These are phyloP conservation scores for Oophaga sylvatica DNA, from an alignment of 2,797 vertebrate species.

Conservation along the genomic window DNA sequence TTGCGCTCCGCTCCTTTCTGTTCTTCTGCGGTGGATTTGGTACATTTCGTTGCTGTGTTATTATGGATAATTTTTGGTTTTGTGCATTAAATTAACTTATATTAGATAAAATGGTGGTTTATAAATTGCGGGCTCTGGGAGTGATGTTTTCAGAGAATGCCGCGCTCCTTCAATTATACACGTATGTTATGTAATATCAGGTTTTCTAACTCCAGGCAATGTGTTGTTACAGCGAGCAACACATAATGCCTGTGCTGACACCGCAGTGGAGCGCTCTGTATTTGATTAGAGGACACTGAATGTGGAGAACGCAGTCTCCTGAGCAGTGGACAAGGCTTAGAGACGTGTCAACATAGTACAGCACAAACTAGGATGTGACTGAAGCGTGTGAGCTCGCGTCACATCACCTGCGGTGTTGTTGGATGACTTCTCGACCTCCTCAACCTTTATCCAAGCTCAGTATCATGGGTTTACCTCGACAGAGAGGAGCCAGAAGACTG, in stretches of 20 bases:
- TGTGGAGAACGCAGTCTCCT: not conserved
- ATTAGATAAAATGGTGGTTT: slow-evolving; percentile 43
- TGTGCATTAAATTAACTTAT: slow-evolving; percentile 38
- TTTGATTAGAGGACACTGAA: not conserved
- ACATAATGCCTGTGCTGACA: not conserved
- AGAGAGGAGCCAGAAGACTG: too few relatives aligned
- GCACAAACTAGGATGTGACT: not conserved
- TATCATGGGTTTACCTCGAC: not conserved
- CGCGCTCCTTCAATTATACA: slow-evolving; percentile 10
- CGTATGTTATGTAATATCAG: slow-evolving; percentile 17
- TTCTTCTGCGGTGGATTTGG: not conserved
- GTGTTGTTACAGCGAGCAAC: not conserved
- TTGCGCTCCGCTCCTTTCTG: not conserved
- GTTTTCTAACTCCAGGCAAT: not conserved
- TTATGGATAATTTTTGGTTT: slow-evolving; percentile 42
- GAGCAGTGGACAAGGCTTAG: not conserved
- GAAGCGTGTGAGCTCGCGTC: not conserved
- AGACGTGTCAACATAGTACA: too few relatives aligned
- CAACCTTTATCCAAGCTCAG: not conserved
- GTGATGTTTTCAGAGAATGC: not conserved
- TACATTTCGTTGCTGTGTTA: not conserved
- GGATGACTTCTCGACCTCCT: not conserved
- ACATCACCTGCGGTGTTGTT: not conserved
- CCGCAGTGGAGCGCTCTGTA: not conserved
- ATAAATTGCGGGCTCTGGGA: not conserved